phyloP scores from a whole-genome alignment of 2,888 invertebrate species.

The Archips crataeganus region DNA sequence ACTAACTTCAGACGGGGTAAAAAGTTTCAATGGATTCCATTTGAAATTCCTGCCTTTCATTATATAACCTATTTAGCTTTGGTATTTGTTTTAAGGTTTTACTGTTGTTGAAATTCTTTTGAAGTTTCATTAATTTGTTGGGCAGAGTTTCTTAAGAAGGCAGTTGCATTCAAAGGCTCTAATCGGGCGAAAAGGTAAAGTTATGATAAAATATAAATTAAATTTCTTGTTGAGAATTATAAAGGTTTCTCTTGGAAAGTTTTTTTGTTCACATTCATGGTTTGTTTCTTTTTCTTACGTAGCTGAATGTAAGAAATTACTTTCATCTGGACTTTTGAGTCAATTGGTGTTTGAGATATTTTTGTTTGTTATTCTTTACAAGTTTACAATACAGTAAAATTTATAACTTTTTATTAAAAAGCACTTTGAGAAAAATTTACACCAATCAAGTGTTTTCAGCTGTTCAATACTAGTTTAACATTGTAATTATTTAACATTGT shows the following conservation, averaged over 20 bases:
- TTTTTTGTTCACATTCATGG: conserved; percentile 7
- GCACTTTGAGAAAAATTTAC: too few relatives aligned
- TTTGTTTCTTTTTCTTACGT: conserved; percentile 6
- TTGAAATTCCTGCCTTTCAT: conserved; percentile 71
- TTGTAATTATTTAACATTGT: too few relatives aligned
- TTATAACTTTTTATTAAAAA: too few relatives aligned
- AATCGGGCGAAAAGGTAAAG: conserved; percentile 30
- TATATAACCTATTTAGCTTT: conserved; percentile 72
- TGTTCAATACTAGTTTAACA: not conserved
- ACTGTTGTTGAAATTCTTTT: conserved; percentile 63
- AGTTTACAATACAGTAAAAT: too few relatives aligned
- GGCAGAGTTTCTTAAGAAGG: conserved; percentile 48
- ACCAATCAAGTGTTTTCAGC: not conserved
- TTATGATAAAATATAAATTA: conserved; percentile 38
- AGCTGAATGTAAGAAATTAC: too few relatives aligned
- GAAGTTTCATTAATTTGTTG: conserved; percentile 64
- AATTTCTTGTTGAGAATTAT: conserved; percentile 30
- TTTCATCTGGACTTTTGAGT: not conserved
- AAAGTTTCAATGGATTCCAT: conserved; percentile 74
- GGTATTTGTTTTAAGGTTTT: conserved; percentile 62
- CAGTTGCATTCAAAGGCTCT: conserved; percentile 43
- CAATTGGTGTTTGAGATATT: not conserved
- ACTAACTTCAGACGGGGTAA: conserved; percentile 64
- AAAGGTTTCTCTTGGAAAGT: conserved; percentile 11
- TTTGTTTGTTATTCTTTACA: too few relatives aligned